phyloP scores from a whole-genome alignment of 2,797 vertebrate genomes.

The Pipistrellus pipistrellus region DNA sequence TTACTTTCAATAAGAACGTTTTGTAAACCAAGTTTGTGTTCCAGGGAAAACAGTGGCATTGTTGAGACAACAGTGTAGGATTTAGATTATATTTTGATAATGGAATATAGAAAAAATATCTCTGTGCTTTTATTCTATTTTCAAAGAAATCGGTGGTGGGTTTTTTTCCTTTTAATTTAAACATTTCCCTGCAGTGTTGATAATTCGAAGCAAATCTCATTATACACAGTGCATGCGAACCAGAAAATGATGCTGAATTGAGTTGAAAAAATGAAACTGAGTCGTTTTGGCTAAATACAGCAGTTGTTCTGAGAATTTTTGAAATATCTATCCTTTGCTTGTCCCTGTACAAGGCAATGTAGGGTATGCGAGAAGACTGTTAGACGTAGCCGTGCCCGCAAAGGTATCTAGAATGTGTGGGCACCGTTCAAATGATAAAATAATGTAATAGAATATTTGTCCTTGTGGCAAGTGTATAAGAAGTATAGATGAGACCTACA shows the following conservation, averaged over 20 bases:
- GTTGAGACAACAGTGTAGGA: constrained; percentile 63
- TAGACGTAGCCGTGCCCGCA: not conserved
- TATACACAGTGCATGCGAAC: constrained; percentile 71
- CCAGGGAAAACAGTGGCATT: constrained; percentile 70
- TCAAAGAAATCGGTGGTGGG: constrained; percentile 72
- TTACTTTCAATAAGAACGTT: constrained; percentile 75
- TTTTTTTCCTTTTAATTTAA: constrained; percentile 78
- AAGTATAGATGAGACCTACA: not conserved
- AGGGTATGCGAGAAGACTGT: not conserved
- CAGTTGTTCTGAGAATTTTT: constrained; percentile 32
- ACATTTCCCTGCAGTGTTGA: constrained; percentile 81
- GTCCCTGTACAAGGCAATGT: not conserved
- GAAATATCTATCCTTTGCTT: not conserved
- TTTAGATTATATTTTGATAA: constrained; percentile 80
- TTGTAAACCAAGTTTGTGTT: constrained; percentile 72
- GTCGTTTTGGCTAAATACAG: constrained; percentile 11
- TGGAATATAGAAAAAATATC: constrained; percentile 70
- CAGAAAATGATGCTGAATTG: constrained; percentile 73
- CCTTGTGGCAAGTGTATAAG: not conserved
- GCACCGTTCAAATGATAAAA: constrained; percentile 47
- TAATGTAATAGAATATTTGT: not conserved
- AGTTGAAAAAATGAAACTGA: constrained; percentile 72
- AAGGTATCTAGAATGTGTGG: not conserved
- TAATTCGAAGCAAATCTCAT: constrained; percentile 81
- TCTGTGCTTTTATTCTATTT: constrained; percentile 79